A percentile compares a stretch with the other conserved stretches of the same genome.
Evolutionary conservation across 2,888 invertebrate species (phyloP).

Genomic region (Eristalis pertinax): DNA sequence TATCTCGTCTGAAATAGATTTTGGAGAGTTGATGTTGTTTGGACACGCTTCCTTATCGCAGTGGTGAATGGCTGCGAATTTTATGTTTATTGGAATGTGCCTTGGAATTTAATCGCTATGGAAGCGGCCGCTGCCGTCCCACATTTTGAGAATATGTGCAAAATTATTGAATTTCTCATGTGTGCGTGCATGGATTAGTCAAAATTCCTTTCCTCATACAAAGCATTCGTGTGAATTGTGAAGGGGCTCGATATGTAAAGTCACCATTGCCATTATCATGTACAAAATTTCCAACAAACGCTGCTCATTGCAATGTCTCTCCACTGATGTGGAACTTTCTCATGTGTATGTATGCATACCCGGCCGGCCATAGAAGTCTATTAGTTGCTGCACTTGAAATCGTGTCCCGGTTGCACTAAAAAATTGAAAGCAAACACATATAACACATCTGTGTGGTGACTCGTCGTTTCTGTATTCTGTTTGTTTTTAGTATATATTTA

Average conservation of each 20-base stretch:
- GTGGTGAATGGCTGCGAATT: background rate
- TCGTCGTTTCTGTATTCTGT: background rate
- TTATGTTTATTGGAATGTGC: background rate
- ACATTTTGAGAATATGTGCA: constrained; percentile 13
- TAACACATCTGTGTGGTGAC: background rate
- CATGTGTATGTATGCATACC: background rate
- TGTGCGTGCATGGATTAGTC: background rate
- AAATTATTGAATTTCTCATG: background rate
- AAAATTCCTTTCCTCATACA: constrained; percentile 13
- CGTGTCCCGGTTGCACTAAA: constrained; percentile 14
- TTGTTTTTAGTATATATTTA: background rate
- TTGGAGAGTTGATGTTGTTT: constrained; percentile 6
- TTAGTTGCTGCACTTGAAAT: constrained; percentile 44
- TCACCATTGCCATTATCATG: background rate
- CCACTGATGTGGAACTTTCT: constrained; percentile 31
- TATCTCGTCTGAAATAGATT: constrained; percentile 27
- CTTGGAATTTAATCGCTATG: background rate
- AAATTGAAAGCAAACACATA: background rate
- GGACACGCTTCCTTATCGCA: background rate
- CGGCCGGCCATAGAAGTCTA: background rate
- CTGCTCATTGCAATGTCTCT: constrained; percentile 8
- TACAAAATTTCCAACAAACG: background rate
- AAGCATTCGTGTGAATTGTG: background rate
- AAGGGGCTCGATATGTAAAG: background rate
- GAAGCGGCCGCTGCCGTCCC: background rate